These are phyloP conservation scores for Elmis aenea DNA, from an alignment of 2,888 invertebrate species.

Conservation along the genomic window DNA sequence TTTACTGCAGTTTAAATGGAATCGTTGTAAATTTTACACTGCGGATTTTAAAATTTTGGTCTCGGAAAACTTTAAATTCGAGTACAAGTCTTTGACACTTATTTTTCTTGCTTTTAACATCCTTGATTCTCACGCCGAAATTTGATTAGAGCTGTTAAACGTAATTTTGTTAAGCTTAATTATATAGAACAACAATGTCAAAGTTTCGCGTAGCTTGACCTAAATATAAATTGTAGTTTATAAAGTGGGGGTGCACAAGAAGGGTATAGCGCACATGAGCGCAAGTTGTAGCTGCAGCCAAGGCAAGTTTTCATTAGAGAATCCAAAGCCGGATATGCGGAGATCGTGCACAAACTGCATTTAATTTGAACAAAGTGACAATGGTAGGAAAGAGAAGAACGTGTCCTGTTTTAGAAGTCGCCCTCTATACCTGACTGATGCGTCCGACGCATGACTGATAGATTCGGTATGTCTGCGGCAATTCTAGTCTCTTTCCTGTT, in stretches of 20 bases:
- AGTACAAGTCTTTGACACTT: no score
- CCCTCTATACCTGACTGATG: slow-evolving; percentile 2
- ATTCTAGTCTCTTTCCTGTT: slow-evolving; percentile 6
- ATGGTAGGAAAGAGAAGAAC: slow-evolving; percentile 17
- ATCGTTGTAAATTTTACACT: no score
- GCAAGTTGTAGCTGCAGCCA: slow-evolving; percentile 2
- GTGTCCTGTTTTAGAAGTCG: slow-evolving; percentile 16
- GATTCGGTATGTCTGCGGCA: slow-evolving; percentile 6
- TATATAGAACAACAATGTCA: slow-evolving; percentile 5
- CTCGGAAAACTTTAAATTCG: no score
- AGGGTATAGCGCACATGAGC: no score
- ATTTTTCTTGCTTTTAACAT: no score
- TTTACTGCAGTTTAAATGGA: no score
- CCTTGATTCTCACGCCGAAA: no score
- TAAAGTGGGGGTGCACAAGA: slow-evolving; percentile 3
- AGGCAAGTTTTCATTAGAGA: slow-evolving; percentile 12
- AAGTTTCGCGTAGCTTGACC: slow-evolving; percentile 5
- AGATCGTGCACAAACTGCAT: slow-evolving; percentile 22
- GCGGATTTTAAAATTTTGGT: no score
- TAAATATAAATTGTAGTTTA: slow-evolving; percentile 8
- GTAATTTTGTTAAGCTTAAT: slow-evolving; percentile 6
- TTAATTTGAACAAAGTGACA: slow-evolving; percentile 20
- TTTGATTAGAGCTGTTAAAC: no score
- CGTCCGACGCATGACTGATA: slow-evolving; percentile 8
- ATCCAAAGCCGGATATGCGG: slow-evolving; percentile 16